Evolutionary conservation across 2,888 invertebrate species (phyloP).

Genomic region (Bugulina stolonifera): DNA sequence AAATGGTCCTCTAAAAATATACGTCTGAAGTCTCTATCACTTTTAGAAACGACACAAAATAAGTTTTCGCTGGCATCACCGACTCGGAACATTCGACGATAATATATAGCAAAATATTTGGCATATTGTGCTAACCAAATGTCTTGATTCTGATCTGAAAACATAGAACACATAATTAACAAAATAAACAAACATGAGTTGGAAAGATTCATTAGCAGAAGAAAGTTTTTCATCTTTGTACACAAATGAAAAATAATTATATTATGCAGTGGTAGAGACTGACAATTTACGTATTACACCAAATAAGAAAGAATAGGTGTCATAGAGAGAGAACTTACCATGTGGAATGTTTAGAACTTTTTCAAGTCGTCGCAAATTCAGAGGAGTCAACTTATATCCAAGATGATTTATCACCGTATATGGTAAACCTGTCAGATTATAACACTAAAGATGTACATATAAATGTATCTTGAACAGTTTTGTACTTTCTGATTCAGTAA

Average conservation of each 20-base stretch:
- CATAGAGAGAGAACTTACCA: constrained; percentile 4
- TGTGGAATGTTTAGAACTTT: not conserved
- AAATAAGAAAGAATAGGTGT: too few species aligned
- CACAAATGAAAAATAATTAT: too few species aligned
- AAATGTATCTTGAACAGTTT: too few species aligned
- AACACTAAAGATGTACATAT: too few species aligned
- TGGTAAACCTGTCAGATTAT: constrained; percentile 8
- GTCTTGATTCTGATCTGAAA: constrained; percentile 14
- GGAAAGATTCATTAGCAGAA: too few species aligned
- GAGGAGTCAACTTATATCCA: not conserved
- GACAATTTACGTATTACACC: too few species aligned
- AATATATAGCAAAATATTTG: constrained; percentile 6
- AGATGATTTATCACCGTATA: not conserved
- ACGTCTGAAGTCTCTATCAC: not conserved
- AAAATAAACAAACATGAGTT: too few species aligned
- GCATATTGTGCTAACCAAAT: constrained; percentile 10
- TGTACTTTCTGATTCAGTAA: too few species aligned
- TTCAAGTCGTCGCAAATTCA: not conserved
- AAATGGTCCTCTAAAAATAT: constrained; percentile 20
- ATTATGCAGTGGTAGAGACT: too few species aligned
- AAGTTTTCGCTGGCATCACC: not conserved
- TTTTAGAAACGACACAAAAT: not conserved
- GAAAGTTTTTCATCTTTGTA: too few species aligned
- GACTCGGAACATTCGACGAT: constrained; percentile 15
- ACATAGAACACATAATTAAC: too few species aligned